Conservation (phyloP, 2,797 vertebrate genomes). For the Valencia hispanica region DNA sequence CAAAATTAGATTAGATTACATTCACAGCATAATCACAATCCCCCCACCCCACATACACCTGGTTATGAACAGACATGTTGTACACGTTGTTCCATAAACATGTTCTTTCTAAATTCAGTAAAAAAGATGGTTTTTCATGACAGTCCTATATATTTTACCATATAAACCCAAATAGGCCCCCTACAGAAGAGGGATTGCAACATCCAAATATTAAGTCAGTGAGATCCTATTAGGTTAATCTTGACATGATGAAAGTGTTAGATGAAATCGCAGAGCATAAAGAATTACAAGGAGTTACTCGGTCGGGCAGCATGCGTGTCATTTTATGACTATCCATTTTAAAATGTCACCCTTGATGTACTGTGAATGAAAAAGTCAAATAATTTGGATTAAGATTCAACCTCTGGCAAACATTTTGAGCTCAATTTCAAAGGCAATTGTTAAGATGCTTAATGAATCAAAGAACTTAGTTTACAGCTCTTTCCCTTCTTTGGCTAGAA, state of each 20-base stretch:
- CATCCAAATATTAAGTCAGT: neutral
- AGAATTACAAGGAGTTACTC: neutral
- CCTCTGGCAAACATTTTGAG: neutral
- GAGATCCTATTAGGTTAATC: neutral
- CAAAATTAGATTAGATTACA: neutral
- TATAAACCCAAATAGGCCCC: neutral
- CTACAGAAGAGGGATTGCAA: neutral
- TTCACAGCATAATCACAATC: neutral
- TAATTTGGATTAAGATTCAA: constrained; percentile 1
- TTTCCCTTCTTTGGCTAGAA: neutral
- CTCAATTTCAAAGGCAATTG: neutral
- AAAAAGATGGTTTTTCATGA: neutral
- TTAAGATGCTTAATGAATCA: neutral
- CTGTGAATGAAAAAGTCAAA: neutral
- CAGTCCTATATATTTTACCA: neutral
- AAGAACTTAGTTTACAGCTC: neutral
- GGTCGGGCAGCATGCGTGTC: neutral
- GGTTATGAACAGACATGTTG: too few species aligned
- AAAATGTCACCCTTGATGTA: constrained; percentile 3
- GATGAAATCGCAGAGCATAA: constrained; percentile 4
- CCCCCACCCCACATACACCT: too few species aligned
- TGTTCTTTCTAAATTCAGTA: neutral
- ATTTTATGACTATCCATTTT: constrained; percentile 7
- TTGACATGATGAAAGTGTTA: neutral
- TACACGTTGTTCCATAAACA: neutral